Evolutionary conservation across 2,888 invertebrate genomes (phyloP).

Genomic region (Phaonia tiefii): DNA sequence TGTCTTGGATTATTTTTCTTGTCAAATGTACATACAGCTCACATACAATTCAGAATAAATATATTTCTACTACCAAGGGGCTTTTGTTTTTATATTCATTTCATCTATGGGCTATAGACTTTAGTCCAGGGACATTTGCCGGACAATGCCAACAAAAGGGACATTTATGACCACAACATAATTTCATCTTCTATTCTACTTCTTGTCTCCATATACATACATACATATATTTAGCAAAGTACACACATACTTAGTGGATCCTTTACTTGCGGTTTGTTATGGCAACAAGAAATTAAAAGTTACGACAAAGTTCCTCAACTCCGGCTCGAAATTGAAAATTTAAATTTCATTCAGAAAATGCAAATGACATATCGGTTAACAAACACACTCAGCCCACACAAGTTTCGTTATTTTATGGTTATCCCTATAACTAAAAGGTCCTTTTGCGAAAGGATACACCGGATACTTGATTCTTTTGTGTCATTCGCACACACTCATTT

Average conservation of each 20-base stretch:
- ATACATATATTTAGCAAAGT: slow-evolving; percentile 32
- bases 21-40: slow-evolving; percentile 11
- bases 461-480: neutral
- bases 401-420: slow-evolving; percentile 51
- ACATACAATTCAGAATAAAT: slow-evolving; percentile 18
- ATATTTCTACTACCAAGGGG: slow-evolving; percentile 38
- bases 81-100: slow-evolving; percentile 35
- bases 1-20: slow-evolving; percentile 27
- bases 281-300: slow-evolving; percentile 41
- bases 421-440: slow-evolving; percentile 31
- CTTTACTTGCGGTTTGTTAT: slow-evolving; percentile 51
- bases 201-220: slow-evolving; percentile 27
- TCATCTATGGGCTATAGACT: slow-evolving; percentile 42
- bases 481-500: neutral
- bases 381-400: neutral
- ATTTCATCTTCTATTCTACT: slow-evolving; percentile 46
- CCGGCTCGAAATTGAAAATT: slow-evolving; percentile 59
- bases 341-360: slow-evolving; percentile 57
- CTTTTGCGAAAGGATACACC: slow-evolving; percentile 6
- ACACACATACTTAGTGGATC: too few species aligned
- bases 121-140: slow-evolving; percentile 2
- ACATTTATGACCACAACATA: slow-evolving; percentile 61
- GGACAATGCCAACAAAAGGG: slow-evolving; percentile 34
- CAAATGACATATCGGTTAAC: slow-evolving; percentile 62
- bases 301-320: slow-evolving; percentile 24